phyloP scores from a whole-genome alignment of 2,113 vertebrate species.

The Pleuronectes platessa region DNA sequence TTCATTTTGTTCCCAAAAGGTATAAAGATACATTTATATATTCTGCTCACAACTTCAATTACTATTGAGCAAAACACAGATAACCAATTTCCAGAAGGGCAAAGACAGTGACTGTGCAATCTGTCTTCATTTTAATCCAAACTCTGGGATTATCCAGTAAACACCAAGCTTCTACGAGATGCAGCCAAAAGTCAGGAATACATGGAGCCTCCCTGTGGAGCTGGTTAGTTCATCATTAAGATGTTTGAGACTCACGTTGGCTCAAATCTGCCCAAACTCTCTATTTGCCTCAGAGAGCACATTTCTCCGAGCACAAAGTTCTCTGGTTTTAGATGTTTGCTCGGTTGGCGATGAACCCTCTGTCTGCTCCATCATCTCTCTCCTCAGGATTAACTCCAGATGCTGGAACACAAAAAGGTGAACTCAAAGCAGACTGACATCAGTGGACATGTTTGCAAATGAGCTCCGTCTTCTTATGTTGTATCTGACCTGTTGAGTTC shows the following conservation, averaged over 20 bases:
- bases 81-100: not conserved
- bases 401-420: not conserved
- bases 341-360: not conserved
- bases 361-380: not conserved
- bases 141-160: not conserved
- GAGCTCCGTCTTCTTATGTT: conserved; percentile 2
- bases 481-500: conserved; percentile 23
- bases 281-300: not conserved
- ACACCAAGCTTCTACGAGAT: not conserved
- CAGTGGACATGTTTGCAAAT: not conserved
- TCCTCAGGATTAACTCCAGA: not conserved
- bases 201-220: too few relatives aligned
- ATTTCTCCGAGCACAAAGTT: not conserved
- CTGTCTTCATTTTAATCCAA: not conserved
- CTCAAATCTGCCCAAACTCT: not conserved
- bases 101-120: not conserved
- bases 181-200: too few relatives aligned
- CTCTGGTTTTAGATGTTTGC: not conserved
- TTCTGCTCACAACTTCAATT: not conserved
- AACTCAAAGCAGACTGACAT: not conserved
- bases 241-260: too few relatives aligned
- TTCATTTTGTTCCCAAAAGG: not conserved
- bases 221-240: not conserved
- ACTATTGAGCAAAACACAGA: not conserved
- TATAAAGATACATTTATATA: not conserved